Conservation (phyloP, 2,797 vertebrate species). For the Sibirionetta formosa region DNA sequence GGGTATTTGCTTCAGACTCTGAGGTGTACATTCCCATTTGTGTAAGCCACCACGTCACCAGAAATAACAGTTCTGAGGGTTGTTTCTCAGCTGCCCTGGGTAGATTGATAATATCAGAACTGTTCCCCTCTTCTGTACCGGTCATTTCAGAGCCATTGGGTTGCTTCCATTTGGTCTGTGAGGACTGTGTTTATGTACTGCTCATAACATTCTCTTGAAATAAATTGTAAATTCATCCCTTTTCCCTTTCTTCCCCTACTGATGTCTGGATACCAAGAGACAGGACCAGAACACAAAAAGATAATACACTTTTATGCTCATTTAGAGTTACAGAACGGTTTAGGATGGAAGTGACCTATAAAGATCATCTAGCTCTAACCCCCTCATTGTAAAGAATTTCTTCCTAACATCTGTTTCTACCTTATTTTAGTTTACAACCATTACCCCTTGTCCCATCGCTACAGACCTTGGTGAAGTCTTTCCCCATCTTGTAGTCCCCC, state of each 20-base stretch:
- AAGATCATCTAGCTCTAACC: too few relatives aligned
- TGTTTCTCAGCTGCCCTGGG: background rate
- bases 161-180: background rate
- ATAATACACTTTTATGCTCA: background rate
- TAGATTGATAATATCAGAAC: background rate
- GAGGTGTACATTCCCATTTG: background rate
- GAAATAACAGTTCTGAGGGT: background rate
- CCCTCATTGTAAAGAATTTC: too few relatives aligned
- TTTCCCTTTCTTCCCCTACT: background rate
- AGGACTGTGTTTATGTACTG: too few relatives aligned
- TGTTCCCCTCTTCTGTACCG: too few relatives aligned
- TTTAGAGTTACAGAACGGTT: background rate
- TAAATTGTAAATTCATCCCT: background rate
- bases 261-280: background rate
- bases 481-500: too few relatives aligned
- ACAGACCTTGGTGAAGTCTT: too few relatives aligned
- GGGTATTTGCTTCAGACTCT: accelerated
- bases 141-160: background rate
- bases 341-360: too few relatives aligned
- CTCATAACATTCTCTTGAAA: background rate
- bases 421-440: too few relatives aligned
- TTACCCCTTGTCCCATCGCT: too few relatives aligned
- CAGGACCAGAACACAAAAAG: background rate
- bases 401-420: too few relatives aligned
- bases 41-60: background rate